Percentiles rank a stretch among this genome's conserved stretches.
Evolutionary conservation across 2,797 vertebrate genomes (phyloP).

Genomic region (Cynodonichthys magdalenae): DNA sequence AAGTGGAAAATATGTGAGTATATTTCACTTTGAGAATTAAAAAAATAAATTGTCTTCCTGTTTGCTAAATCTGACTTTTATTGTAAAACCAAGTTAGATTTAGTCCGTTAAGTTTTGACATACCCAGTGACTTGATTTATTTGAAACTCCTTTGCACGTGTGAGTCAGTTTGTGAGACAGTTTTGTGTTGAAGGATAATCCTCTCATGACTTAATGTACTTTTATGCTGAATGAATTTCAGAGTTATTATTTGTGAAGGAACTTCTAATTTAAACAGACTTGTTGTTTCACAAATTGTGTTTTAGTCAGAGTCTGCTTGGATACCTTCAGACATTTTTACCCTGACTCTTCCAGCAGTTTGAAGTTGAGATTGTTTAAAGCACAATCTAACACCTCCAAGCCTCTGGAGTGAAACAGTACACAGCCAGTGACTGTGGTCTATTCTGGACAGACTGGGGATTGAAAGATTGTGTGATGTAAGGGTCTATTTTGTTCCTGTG

Average conservation of each 20-base stretch:
- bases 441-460: constrained; percentile 73
- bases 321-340: neutral
- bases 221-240: neutral
- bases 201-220: neutral
- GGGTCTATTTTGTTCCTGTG: constrained; percentile 74
- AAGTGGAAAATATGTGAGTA: constrained; percentile 56
- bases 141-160: no score
- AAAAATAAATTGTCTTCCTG: neutral
- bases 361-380: constrained; percentile 36
- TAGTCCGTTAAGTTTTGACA: neutral
- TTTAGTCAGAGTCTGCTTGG: neutral
- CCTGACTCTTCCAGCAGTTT: neutral
- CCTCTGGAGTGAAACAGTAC: constrained; percentile 54
- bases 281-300: neutral
- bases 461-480: constrained; percentile 74
- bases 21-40: constrained; percentile 9
- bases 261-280: neutral
- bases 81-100: neutral
- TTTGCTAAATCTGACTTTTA: neutral
- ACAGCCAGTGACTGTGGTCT: constrained; percentile 64
- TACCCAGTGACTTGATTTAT: neutral
- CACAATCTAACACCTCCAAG: constrained; percentile 15
- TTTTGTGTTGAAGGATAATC: constrained; percentile 1
- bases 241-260: neutral
- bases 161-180: neutral